Conservation (phyloP, 2,888 invertebrate species). For the Lasius platythorax region DNA sequence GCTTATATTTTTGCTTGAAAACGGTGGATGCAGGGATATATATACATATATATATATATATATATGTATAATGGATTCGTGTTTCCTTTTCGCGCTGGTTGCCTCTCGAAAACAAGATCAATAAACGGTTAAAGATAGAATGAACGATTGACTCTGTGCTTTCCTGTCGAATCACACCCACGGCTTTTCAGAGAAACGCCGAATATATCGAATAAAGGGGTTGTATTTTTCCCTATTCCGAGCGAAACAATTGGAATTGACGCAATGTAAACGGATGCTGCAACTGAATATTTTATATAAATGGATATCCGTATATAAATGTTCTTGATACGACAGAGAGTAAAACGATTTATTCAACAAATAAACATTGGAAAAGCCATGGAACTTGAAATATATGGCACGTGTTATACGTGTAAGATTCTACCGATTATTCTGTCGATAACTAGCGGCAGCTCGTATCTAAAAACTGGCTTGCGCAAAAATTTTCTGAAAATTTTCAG, state of each 20-base stretch:
- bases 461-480: background rate
- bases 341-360: background rate
- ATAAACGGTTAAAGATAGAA: slow-evolving; percentile 46
- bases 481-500: background rate
- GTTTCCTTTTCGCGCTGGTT: slow-evolving; percentile 17
- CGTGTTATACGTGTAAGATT: background rate
- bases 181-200: background rate
- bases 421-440: background rate
- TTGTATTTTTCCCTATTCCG: background rate
- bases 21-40: background rate
- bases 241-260: background rate
- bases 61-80: slow-evolving; percentile 31
- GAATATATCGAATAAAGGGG: background rate
- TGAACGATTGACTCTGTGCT: slow-evolving; percentile 41
- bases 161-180: slow-evolving; percentile 20
- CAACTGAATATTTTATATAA: slow-evolving; percentile 1
- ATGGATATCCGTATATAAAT: background rate
- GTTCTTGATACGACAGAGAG: background rate
- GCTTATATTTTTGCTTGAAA: slow-evolving; percentile 29
- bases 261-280: background rate
- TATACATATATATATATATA: too few relatives aligned
- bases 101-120: slow-evolving; percentile 36
- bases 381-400: too few relatives aligned
- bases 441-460: background rate
- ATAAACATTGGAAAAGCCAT: background rate